Conservation (phyloP, 2,113 vertebrate genomes). For the Heteronetta atricapilla region DNA sequence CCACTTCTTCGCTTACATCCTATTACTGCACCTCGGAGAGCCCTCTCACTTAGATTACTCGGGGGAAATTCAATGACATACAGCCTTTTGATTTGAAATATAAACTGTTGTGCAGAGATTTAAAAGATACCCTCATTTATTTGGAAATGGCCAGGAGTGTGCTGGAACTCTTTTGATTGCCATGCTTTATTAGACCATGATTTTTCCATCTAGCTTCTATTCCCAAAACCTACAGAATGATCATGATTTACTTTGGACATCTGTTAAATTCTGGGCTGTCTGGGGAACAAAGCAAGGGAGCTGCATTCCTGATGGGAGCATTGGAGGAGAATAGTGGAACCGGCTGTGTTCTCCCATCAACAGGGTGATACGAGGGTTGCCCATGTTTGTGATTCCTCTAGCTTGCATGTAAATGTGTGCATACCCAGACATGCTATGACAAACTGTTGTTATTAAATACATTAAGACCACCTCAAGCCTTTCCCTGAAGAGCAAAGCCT, state of each 20-base stretch:
- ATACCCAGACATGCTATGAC: background rate
- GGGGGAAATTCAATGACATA: slow-evolving; percentile 44
- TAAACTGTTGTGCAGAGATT: slow-evolving; percentile 16
- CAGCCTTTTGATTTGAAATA: slow-evolving; percentile 22
- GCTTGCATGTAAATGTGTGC: background rate
- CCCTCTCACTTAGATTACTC: slow-evolving; percentile 41
- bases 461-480: background rate
- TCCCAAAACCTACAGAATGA: background rate
- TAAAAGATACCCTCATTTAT: slow-evolving; percentile 40
- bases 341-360: background rate
- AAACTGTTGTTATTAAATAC: background rate
- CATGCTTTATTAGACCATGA: background rate
- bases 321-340: background rate
- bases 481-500: background rate
- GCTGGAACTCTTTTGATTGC: background rate
- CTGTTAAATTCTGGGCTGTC: slow-evolving; percentile 30
- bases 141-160: slow-evolving; percentile 14
- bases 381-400: background rate
- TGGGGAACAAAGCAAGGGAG: slow-evolving; percentile 17
- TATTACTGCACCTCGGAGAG: slow-evolving; percentile 58
- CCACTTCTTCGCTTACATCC: slow-evolving; percentile 57
- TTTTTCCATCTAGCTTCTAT: background rate
- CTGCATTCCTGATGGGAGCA: slow-evolving; percentile 33
- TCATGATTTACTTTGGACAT: slow-evolving; percentile 53
- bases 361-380: background rate